Conservation (phyloP, 2,797 vertebrate species). For the Oreochromis grahami region DNA sequence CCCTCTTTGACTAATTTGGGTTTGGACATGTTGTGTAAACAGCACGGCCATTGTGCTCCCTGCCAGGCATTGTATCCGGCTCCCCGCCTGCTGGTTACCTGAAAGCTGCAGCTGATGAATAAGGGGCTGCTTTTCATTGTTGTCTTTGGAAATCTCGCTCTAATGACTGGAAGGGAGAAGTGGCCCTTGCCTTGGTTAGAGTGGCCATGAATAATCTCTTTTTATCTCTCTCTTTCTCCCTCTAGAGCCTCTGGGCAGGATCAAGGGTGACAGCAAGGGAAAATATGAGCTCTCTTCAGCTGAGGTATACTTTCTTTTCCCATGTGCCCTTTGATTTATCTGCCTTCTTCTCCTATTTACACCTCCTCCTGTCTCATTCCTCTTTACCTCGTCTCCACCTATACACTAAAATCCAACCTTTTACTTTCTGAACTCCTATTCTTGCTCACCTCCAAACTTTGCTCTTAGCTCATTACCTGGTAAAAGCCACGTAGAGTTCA, state of each 20-base stretch:
- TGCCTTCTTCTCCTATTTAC: not conserved
- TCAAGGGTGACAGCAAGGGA: not conserved
- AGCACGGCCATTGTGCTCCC: not conserved
- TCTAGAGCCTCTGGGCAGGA: not conserved
- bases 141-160: slow-evolving; percentile 23
- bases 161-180: slow-evolving; percentile 23
- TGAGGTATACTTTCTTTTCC: not conserved
- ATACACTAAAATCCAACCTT: not conserved
- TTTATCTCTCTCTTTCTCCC: not conserved
- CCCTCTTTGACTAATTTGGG: not conserved
- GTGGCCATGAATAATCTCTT: slow-evolving; percentile 56
- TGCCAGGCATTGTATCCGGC: slow-evolving; percentile 1
- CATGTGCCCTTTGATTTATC: not conserved
- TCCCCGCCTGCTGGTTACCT: not conserved
- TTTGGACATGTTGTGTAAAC: slow-evolving; percentile 19
- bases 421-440: not conserved
- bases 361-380: not conserved
- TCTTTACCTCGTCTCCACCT: not conserved
- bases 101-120: slow-evolving; percentile 18
- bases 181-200: slow-evolving; percentile 15
- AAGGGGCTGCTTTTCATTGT: slow-evolving; percentile 25
- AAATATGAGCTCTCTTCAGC: not conserved
- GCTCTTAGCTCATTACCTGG: not conserved
- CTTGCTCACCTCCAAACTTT: not conserved
- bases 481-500: not conserved